Conservation (phyloP, 1,140 invertebrate species). For the Drosophila persimilis region DNA sequence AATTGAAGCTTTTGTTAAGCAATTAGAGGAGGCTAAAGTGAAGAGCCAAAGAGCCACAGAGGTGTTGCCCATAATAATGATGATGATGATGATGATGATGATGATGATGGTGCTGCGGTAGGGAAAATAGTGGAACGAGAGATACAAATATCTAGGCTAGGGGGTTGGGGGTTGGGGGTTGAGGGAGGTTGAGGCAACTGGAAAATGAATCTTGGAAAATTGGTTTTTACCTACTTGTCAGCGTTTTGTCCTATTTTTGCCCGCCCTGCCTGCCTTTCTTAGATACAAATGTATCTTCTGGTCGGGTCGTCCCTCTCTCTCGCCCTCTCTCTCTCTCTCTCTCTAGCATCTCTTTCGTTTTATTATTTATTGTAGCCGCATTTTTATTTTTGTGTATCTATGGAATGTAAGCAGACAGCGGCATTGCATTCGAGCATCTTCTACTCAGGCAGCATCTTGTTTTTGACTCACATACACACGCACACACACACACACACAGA, state of each 20-base stretch:
- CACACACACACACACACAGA: slow-evolving; percentile 22
- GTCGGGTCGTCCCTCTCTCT: no score
- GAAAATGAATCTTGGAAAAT: no score
- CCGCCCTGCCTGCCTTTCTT: no score
- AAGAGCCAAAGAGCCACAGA: slow-evolving; percentile 36
- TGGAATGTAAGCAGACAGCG: slow-evolving; percentile 66
- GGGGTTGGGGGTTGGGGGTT: no score
- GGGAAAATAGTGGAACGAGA: no score
- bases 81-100: slow-evolving; percentile 17
- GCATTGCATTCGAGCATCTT: slow-evolving; percentile 57
- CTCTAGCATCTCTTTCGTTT: slow-evolving; percentile 22
- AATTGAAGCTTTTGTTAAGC: slow-evolving; percentile 81
- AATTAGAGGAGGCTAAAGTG: slow-evolving; percentile 77
- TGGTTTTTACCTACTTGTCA: no score
- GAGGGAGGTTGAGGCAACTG: no score
- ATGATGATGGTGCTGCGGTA: no score
- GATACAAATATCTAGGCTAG: no score
- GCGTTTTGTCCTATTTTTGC: no score
- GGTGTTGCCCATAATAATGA: slow-evolving; percentile 43
- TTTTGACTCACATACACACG: slow-evolving; percentile 24
- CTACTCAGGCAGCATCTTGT: slow-evolving; percentile 35
- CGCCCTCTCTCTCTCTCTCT: no score
- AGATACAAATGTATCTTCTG: slow-evolving; percentile 11
- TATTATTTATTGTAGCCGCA: slow-evolving; percentile 80
- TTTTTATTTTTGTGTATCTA: slow-evolving; percentile 82